Percentiles rank a stretch among this genome's conserved stretches.
Conservation (phyloP, 2,888 invertebrate species). For the Patella depressa region DNA sequence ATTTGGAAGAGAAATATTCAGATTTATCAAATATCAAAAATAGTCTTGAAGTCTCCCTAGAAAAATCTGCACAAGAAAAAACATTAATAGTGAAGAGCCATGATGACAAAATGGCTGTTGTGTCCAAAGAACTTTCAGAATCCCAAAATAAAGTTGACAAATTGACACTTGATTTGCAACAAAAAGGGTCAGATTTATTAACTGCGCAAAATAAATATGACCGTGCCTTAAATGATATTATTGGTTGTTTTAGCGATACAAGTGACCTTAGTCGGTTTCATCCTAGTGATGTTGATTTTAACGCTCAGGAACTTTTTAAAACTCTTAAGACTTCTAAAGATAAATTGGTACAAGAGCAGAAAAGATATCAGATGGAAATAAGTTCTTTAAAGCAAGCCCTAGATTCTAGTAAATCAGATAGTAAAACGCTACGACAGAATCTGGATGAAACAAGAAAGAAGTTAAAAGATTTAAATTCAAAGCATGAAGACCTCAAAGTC, state of each 20-base stretch:
- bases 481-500: constrained; percentile 23
- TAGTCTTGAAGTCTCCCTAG: constrained; percentile 16
- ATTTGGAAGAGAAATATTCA: neutral
- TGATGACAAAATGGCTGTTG: constrained; percentile 1
- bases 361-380: constrained; percentile 1
- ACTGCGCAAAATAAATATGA: neutral
- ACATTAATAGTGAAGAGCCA: constrained; percentile 10
- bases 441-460: constrained; percentile 30
- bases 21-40: constrained; percentile 11
- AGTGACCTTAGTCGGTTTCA: neutral
- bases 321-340: neutral
- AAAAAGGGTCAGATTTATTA: neutral
- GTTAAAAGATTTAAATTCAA: constrained; percentile 26
- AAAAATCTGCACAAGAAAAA: constrained; percentile 11
- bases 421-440: no score
- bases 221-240: neutral
- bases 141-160: neutral
- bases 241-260: neutral
- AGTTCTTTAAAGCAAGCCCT: neutral
- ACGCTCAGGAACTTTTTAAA: neutral
- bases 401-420: constrained; percentile 26
- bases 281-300: neutral
- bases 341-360: constrained; percentile 14
- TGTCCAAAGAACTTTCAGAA: constrained; percentile 8
- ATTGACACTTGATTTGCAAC: constrained; percentile 3